These are phyloP conservation scores for Drosophila yakuba DNA, from an alignment of 1,140 invertebrate species.

Conservation along the genomic window DNA sequence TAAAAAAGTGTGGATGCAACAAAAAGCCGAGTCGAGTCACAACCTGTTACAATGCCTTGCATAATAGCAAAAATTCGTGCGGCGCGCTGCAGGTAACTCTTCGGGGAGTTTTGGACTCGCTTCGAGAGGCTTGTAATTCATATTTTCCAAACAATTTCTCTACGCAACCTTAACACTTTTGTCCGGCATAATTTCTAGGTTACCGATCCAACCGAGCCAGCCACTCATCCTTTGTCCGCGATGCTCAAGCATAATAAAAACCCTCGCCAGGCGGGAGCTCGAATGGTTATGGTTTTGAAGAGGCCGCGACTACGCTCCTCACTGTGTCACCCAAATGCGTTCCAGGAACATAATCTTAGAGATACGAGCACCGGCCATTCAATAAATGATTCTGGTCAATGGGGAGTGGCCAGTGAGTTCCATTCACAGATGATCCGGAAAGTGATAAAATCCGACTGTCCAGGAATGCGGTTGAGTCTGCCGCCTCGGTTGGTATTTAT, in stretches of 20 bases:
- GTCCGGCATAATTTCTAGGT: conserved; percentile 53
- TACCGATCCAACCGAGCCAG: conserved; percentile 30
- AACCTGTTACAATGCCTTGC: conserved; percentile 53
- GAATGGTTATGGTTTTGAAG: conserved; percentile 50
- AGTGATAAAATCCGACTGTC: conserved; percentile 30
- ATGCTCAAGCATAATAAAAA: conserved; percentile 28
- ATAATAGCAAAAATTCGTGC: conserved; percentile 39
- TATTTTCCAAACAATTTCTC: conserved; percentile 66
- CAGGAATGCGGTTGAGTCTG: conserved; percentile 29
- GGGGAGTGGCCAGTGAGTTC: conserved; percentile 48
- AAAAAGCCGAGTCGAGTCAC: background rate
- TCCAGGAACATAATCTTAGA: conserved; percentile 40
- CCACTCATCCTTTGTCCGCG: conserved; percentile 17
- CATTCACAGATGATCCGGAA: conserved; percentile 43
- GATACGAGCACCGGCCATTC: conserved; percentile 37
- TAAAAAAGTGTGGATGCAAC: conserved; percentile 25
- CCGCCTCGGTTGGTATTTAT: conserved; percentile 25
- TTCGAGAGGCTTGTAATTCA: conserved; percentile 52
- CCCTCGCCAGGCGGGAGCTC: conserved; percentile 45
- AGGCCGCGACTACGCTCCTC: conserved; percentile 41
- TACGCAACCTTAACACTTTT: conserved; percentile 67
- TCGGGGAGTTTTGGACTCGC: conserved; percentile 30
- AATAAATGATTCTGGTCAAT: conserved; percentile 53
- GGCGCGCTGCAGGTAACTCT: conserved; percentile 58
- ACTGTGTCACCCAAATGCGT: conserved; percentile 51